Conservation (phyloP, 2,888 invertebrate species). For the Polydrusus tereticollis region DNA sequence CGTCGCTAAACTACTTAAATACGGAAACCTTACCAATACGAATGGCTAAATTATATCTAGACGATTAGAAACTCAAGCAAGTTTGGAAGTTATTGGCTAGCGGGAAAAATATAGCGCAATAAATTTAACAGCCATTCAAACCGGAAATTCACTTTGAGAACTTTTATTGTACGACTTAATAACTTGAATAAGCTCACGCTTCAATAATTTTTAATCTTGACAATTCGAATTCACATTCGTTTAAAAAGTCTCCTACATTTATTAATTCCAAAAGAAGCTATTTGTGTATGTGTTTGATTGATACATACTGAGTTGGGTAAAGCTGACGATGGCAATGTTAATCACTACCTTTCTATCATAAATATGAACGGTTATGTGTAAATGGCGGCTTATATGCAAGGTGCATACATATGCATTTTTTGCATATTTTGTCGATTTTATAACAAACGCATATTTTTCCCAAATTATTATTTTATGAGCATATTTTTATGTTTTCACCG, state of each 20-base stretch:
- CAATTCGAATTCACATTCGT: constrained; percentile 16
- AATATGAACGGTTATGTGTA: too few relatives aligned
- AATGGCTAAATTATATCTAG: not conserved
- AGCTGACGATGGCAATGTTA: too few relatives aligned
- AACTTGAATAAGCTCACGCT: constrained; percentile 20
- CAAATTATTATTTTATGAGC: too few relatives aligned
- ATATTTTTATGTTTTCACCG: too few relatives aligned
- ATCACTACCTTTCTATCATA: too few relatives aligned
- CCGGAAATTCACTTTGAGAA: constrained; percentile 30
- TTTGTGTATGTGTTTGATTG: too few relatives aligned
- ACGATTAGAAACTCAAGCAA: constrained; percentile 23
- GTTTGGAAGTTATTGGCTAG: constrained; percentile 18
- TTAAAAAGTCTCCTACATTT: not conserved
- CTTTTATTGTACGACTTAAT: constrained; percentile 32
- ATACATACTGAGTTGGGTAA: too few relatives aligned
- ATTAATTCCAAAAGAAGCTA: too few relatives aligned
- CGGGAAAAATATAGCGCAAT: constrained; percentile 26
- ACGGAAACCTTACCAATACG: not conserved
- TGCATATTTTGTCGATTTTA: too few relatives aligned
- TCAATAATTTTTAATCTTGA: constrained; percentile 35
- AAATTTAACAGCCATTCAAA: constrained; percentile 29
- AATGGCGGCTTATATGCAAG: too few relatives aligned
- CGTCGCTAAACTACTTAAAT: not conserved
- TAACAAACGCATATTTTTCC: too few relatives aligned
- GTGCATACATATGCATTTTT: too few relatives aligned